Conservation (phyloP, 2,797 vertebrate species). For the Florisuga fusca region DNA sequence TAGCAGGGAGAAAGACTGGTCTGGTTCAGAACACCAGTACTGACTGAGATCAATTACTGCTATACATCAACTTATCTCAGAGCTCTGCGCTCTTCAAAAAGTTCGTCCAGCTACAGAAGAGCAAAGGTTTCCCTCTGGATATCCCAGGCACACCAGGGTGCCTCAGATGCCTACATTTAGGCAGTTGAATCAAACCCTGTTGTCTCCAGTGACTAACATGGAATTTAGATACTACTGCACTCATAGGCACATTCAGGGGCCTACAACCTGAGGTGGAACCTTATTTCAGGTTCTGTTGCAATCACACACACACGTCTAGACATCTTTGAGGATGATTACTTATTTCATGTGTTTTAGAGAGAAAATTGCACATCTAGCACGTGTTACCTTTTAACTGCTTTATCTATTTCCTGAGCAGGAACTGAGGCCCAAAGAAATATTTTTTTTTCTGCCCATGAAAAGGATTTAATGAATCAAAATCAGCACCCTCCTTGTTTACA, state of each 20-base stretch:
- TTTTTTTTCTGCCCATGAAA: neutral
- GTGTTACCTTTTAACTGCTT: neutral
- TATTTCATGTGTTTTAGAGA: neutral
- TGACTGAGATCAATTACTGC: too few species aligned
- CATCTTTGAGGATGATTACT: neutral
- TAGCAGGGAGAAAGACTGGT: too few species aligned
- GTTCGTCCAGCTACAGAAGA: too few species aligned
- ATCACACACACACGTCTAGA: neutral
- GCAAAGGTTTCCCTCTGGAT: too few species aligned
- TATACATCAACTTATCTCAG: too few species aligned
- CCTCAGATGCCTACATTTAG: neutral
- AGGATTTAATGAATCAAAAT: neutral
- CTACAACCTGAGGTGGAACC: neutral
- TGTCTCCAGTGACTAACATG: neutral
- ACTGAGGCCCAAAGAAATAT: neutral
- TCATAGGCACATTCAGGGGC: neutral
- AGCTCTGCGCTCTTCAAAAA: too few species aligned
- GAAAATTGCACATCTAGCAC: neutral
- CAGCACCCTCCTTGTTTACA: neutral
- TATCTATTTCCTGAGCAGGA: neutral
- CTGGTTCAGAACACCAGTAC: too few species aligned
- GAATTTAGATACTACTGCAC: neutral
- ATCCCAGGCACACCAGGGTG: too few species aligned
- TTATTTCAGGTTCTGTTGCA: neutral
- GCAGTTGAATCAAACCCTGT: neutral